A percentile compares a stretch with the other conserved stretches of the same genome.
These are phyloP conservation scores for Enteromius fasciolatus DNA, from an alignment of 2,797 vertebrate species.

Conservation along the genomic window DNA sequence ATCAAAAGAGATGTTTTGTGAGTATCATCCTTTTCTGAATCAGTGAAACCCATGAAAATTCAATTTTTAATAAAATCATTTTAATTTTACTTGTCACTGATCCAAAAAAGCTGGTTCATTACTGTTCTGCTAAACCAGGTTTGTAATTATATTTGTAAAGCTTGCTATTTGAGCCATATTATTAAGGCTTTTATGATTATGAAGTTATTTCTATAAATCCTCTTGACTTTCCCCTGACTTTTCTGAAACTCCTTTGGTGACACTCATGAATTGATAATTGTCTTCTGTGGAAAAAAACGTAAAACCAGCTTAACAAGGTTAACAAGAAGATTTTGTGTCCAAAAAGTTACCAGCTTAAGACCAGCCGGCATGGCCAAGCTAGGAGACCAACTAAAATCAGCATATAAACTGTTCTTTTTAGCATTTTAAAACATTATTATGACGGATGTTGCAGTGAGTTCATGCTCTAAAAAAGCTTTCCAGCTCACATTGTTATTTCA, in stretches of 20 bases:
- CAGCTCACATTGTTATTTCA: constrained; percentile 35
- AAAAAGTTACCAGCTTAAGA: not conserved
- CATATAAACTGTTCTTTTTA: not conserved
- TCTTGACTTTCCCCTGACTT: constrained; percentile 33
- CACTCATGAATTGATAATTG: constrained; percentile 8
- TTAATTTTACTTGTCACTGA: constrained; percentile 43
- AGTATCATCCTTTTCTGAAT: constrained; percentile 32
- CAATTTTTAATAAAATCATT: constrained; percentile 7
- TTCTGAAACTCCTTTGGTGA: not conserved
- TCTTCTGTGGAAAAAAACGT: not conserved
- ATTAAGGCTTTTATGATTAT: constrained; percentile 29
- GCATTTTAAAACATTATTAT: not conserved
- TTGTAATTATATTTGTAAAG: constrained; percentile 48
- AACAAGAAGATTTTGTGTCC: not conserved
- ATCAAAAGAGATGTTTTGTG: constrained; percentile 39
- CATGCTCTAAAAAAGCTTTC: constrained; percentile 2
- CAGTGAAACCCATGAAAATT: constrained; percentile 6
- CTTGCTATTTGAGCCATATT: constrained; percentile 23
- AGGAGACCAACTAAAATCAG: not conserved
- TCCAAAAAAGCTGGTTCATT: constrained; percentile 18
- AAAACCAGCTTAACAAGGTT: not conserved
- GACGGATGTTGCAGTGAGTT: not conserved
- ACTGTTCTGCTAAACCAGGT: constrained; percentile 35
- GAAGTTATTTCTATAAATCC: constrained; percentile 32
- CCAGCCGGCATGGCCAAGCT: not conserved